Conservation (phyloP, 2,888 invertebrate species). For the Pyralis farinalis region DNA sequence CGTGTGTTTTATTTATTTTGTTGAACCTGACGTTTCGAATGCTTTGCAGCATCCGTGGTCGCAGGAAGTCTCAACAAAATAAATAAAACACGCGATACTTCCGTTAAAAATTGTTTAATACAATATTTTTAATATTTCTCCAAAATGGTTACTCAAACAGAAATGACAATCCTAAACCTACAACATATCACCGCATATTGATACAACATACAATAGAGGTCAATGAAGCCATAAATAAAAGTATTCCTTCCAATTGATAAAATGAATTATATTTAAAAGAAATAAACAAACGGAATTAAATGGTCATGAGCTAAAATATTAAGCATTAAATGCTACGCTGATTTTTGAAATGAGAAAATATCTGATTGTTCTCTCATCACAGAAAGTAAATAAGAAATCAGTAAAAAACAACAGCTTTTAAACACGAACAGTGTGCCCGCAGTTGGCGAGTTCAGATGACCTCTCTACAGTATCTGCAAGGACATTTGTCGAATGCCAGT, state of each 20-base stretch:
- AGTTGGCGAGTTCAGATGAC: constrained; percentile 63
- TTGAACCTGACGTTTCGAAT: too few relatives aligned
- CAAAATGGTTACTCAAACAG: too few relatives aligned
- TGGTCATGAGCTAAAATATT: constrained; percentile 66
- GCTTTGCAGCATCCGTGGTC: too few relatives aligned
- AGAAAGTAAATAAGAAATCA: constrained; percentile 58
- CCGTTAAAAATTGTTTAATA: too few relatives aligned
- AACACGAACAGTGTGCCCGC: constrained; percentile 60
- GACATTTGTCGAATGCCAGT: constrained; percentile 67
- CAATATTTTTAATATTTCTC: too few relatives aligned
- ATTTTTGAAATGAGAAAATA: constrained; percentile 40
- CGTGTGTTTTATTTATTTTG: too few relatives aligned
- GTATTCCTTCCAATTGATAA: constrained; percentile 36
- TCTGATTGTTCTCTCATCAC: constrained; percentile 48
- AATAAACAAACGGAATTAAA: constrained; percentile 72
- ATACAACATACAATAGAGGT: too few relatives aligned
- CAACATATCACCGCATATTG: too few relatives aligned
- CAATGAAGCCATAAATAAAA: constrained; percentile 15
- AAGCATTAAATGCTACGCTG: constrained; percentile 54
- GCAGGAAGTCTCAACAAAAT: too few relatives aligned
- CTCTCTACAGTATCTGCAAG: constrained; percentile 54
- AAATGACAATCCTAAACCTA: too few relatives aligned
- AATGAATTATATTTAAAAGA: constrained; percentile 73
- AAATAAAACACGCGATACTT: too few relatives aligned
- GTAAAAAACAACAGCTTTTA: constrained; percentile 48